Percentiles rank a stretch among this genome's conserved stretches.
Conservation (phyloP, 2,888 invertebrate genomes). For the Patella depressa region DNA sequence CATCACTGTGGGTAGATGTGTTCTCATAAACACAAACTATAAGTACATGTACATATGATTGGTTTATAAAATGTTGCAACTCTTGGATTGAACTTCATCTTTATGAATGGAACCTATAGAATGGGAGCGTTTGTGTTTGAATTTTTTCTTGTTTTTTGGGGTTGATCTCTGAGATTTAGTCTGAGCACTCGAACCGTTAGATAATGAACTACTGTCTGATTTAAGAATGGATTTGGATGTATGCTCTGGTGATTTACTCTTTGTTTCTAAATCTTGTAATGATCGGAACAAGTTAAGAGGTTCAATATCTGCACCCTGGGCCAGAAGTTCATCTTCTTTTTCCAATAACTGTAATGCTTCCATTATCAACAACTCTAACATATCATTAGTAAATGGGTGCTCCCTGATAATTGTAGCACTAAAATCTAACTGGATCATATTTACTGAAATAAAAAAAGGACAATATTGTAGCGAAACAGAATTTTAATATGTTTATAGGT, state of each 20-base stretch:
- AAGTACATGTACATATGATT: too few relatives aligned
- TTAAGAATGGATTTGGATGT: neutral
- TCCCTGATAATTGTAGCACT: slow-evolving; percentile 47
- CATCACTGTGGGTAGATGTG: too few relatives aligned
- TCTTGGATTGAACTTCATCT: slow-evolving; percentile 35
- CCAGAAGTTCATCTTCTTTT: slow-evolving; percentile 37
- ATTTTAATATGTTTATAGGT: too few relatives aligned
- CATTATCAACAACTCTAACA: slow-evolving; percentile 39
- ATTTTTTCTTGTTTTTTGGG: neutral
- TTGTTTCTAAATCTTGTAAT: neutral
- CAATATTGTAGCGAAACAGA: too few relatives aligned
- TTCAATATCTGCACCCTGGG: slow-evolving; percentile 42
- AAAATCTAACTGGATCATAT: slow-evolving; percentile 58
- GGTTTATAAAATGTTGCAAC: slow-evolving; percentile 38
- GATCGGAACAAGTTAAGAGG: neutral
- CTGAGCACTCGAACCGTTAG: neutral
- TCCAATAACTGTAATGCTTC: slow-evolving; percentile 47
- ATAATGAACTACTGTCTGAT: neutral
- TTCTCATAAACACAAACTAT: too few relatives aligned
- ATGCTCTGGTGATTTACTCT: neutral
- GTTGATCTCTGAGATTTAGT: neutral
- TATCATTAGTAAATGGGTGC: slow-evolving; percentile 48
- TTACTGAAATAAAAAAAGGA: slow-evolving; percentile 49
- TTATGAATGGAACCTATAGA: slow-evolving; percentile 13
- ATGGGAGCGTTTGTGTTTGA: neutral